Percentiles rank a stretch among this genome's conserved stretches.
phyloP scores from a whole-genome alignment of 2,888 invertebrate genomes.

The Leptothorax acervorum region DNA sequence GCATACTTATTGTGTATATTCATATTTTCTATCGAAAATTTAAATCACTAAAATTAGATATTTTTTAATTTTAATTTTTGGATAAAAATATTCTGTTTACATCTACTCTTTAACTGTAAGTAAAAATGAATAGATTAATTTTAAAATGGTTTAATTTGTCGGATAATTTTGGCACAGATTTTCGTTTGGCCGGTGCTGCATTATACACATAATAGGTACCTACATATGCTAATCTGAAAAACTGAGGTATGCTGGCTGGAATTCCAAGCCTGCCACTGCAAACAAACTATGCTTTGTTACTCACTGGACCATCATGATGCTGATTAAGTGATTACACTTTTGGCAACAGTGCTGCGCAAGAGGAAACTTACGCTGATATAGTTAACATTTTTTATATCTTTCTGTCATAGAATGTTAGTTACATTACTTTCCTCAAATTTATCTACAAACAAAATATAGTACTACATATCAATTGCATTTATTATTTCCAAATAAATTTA shows the following conservation, averaged over 20 bases:
- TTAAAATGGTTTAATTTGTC: not conserved
- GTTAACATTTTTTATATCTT: not conserved
- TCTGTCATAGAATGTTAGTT: not conserved
- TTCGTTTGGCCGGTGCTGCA: not conserved
- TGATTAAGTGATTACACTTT: constrained; percentile 38
- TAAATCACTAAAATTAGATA: not conserved
- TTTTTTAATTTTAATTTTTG: not conserved
- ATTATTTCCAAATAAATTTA: not conserved
- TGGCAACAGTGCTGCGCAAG: not conserved
- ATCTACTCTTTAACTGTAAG: not conserved
- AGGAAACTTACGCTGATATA: not conserved
- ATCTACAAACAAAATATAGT: not conserved
- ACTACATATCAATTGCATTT: not conserved
- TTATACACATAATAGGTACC: not conserved
- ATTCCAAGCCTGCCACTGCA: constrained; percentile 16
- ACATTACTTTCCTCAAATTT: not conserved
- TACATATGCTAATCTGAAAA: constrained; percentile 13
- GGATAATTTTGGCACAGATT: constrained; percentile 37
- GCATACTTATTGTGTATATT: not conserved
- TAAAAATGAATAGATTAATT: not conserved
- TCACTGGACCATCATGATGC: not conserved
- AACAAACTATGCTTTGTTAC: constrained; percentile 23
- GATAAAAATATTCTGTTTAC: not conserved
- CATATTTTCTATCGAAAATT: not conserved
- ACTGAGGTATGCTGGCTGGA: constrained; percentile 14